Conservation (phyloP, 2,113 vertebrate genomes). For the Cinclus mexicanus region DNA sequence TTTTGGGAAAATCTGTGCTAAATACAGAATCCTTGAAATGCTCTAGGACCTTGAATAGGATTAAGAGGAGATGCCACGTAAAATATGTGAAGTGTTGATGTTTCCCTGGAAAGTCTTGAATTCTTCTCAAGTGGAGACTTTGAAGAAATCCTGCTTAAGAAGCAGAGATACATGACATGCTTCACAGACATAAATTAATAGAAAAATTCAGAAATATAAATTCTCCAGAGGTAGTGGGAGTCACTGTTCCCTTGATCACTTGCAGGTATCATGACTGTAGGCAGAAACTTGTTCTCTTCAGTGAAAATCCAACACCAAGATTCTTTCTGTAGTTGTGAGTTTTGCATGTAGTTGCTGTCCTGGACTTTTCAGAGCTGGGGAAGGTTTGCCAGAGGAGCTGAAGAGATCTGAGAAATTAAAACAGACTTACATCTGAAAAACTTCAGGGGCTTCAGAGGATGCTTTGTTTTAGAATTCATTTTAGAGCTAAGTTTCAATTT, state of each 20-base stretch:
- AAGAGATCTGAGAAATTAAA: background rate
- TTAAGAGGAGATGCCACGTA: background rate
- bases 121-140: background rate
- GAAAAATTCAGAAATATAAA: background rate
- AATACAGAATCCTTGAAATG: background rate
- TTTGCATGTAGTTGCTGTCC: background rate
- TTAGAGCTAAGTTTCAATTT: background rate
- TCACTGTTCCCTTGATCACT: background rate
- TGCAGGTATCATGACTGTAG: fast-evolving
- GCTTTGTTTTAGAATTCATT: background rate
- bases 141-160: background rate
- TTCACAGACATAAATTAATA: background rate
- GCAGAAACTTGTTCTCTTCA: background rate
- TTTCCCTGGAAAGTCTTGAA: background rate
- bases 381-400: background rate
- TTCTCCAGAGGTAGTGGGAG: background rate
- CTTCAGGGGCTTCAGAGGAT: background rate
- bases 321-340: background rate
- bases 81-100: background rate
- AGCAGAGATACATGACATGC: background rate
- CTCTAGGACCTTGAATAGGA: background rate
- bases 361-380: background rate
- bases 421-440: background rate
- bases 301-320: background rate
- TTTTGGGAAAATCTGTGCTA: background rate